Conservation (phyloP, 2,113 vertebrate species). For the Alethe diademata region DNA sequence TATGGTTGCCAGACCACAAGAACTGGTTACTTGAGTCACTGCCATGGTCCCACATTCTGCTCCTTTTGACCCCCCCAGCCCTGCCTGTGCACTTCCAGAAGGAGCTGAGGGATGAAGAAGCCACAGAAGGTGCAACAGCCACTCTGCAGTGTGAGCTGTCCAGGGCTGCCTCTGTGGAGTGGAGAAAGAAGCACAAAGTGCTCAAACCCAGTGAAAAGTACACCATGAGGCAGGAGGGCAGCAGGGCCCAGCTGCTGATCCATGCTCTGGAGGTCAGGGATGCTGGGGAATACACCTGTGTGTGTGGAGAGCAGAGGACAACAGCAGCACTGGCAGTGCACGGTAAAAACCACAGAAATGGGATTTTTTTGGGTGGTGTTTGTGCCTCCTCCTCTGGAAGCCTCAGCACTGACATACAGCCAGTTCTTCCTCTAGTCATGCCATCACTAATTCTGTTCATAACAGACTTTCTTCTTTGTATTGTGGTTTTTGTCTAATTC, state of each 20-base stretch:
- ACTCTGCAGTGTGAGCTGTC: conserved; percentile 78
- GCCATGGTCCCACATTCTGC: background rate
- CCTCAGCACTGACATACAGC: background rate
- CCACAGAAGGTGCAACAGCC: conserved; percentile 42
- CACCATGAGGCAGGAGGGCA: conserved; percentile 60
- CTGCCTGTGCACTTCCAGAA: conserved; percentile 70
- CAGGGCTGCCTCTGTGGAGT: conserved; percentile 63
- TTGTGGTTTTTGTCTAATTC: background rate
- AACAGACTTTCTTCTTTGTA: background rate
- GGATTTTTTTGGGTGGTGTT: fast-evolving
- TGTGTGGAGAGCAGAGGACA: conserved; percentile 75
- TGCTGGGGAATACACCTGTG: conserved; percentile 73
- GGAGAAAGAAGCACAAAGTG: conserved; percentile 73
- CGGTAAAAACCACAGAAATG: conserved; percentile 60
- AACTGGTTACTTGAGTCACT: background rate
- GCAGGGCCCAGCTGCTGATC: conserved; percentile 68
- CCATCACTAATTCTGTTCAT: background rate
- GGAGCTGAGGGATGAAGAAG: conserved; percentile 70
- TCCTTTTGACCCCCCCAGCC: conserved; percentile 49
- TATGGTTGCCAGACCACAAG: background rate
- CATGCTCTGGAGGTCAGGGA: conserved; percentile 65
- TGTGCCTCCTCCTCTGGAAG: background rate
- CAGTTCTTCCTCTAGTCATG: background rate
- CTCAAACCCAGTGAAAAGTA: conserved; percentile 64
- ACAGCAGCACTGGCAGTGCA: conserved; percentile 78